These are phyloP conservation scores for Columbina picui DNA, from an alignment of 2,113 vertebrate species.

Conservation along the genomic window DNA sequence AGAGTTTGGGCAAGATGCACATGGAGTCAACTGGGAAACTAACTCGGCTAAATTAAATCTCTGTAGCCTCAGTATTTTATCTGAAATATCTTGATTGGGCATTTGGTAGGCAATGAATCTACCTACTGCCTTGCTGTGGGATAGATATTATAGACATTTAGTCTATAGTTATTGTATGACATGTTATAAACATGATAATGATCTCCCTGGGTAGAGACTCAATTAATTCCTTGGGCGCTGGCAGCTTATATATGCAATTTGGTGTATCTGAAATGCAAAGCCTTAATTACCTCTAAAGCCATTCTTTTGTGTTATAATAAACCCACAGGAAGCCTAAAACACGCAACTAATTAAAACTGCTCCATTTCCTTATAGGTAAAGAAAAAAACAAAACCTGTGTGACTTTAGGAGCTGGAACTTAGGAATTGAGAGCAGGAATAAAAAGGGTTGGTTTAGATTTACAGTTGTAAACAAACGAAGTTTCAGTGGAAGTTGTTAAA, in stretches of 20 bases:
- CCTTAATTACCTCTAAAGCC: not conserved
- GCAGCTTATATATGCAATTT: not conserved
- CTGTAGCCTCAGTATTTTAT: not conserved
- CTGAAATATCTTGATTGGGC: rapidly evolving
- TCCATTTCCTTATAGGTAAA: not conserved
- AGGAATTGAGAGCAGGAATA: not conserved
- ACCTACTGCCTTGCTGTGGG: not conserved
- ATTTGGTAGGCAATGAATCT: not conserved
- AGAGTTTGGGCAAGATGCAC: not conserved
- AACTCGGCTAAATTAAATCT: not conserved
- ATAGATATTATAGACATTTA: not conserved
- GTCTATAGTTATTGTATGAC: not conserved
- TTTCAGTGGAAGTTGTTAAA: not conserved
- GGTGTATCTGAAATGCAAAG: not conserved
- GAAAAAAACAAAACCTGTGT: not conserved
- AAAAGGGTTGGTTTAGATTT: not conserved
- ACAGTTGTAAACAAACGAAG: not conserved
- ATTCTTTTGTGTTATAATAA: not conserved
- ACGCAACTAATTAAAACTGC: not conserved
- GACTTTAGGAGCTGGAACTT: not conserved
- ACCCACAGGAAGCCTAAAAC: not conserved
- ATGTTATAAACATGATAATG: not conserved
- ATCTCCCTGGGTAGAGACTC: not conserved
- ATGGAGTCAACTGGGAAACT: not conserved
- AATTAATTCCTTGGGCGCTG: not conserved